These are phyloP conservation scores for Rhincodon typus DNA, from an alignment of 2,797 vertebrate species.

Conservation along the genomic window DNA sequence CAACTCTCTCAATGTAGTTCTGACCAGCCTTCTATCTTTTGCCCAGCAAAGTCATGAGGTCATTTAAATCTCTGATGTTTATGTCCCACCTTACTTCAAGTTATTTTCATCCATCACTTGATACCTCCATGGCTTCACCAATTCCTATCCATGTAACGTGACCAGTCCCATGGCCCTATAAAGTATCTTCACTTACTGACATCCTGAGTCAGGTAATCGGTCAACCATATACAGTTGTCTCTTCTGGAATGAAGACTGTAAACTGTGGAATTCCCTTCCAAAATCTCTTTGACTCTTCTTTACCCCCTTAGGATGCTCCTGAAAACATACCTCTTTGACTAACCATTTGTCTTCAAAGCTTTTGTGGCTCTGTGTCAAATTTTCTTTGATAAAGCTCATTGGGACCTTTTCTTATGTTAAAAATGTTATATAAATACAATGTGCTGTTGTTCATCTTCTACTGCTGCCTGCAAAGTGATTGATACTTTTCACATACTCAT, in stretches of 20 bases:
- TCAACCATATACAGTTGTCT: neutral
- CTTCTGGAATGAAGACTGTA: neutral
- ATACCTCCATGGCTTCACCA: neutral
- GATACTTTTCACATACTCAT: neutral
- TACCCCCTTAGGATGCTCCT: too few species aligned
- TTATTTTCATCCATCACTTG: neutral
- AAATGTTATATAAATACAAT: too few species aligned
- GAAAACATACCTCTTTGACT: neutral
- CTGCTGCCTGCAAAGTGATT: neutral
- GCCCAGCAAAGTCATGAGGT: neutral
- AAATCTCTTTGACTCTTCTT: neutral
- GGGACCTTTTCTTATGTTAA: too few species aligned
- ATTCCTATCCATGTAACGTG: neutral
- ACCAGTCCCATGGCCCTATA: neutral
- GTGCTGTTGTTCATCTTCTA: too few species aligned
- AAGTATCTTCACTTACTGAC: neutral
- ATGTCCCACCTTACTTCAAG: neutral
- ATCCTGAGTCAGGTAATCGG: neutral
- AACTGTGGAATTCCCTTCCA: neutral
- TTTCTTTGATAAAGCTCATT: neutral
- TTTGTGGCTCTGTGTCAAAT: neutral
- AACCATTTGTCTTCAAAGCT: neutral
- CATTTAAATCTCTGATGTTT: neutral
- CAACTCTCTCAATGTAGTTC: neutral
- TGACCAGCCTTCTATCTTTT: neutral